Evolutionary conservation across 2,113 vertebrate species (phyloP).

Genomic region (Pteronura brasiliensis): DNA sequence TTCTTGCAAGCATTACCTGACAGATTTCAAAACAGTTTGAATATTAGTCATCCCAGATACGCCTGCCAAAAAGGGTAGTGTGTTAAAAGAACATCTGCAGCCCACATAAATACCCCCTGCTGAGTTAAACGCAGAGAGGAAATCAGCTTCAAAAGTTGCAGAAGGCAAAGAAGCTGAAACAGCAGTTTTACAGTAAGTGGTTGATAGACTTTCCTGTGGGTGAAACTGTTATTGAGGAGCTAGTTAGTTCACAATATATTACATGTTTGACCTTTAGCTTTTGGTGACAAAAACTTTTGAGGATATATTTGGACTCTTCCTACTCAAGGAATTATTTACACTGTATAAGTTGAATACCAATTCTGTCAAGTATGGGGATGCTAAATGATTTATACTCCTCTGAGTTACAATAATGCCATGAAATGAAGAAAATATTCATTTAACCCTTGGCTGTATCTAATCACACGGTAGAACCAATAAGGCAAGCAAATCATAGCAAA

Average conservation of each 20-base stretch:
- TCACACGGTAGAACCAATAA: neutral
- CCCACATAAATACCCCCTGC: neutral
- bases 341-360: neutral
- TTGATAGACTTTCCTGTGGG: neutral
- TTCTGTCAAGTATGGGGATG: neutral
- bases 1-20: constrained; percentile 29
- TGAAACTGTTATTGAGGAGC: neutral
- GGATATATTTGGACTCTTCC: neutral
- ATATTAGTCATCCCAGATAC: constrained; percentile 34
- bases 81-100: constrained; percentile 23
- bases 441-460: neutral
- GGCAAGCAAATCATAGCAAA: neutral
- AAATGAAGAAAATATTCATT: neutral
- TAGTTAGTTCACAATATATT: neutral
- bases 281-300: neutral
- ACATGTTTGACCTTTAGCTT: neutral
- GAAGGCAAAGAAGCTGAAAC: constrained; percentile 34
- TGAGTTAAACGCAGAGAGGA: constrained; percentile 13
- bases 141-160: neutral
- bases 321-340: neutral
- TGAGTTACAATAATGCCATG: neutral
- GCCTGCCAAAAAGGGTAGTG: constrained; percentile 44
- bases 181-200: neutral
- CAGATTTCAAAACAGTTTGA: constrained; percentile 46
- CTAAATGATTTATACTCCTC: neutral